Percentiles rank a stretch among this genome's conserved stretches.
phyloP scores from a whole-genome alignment of 1,140 invertebrate species.

The Eupristina koningsbergeri region DNA sequence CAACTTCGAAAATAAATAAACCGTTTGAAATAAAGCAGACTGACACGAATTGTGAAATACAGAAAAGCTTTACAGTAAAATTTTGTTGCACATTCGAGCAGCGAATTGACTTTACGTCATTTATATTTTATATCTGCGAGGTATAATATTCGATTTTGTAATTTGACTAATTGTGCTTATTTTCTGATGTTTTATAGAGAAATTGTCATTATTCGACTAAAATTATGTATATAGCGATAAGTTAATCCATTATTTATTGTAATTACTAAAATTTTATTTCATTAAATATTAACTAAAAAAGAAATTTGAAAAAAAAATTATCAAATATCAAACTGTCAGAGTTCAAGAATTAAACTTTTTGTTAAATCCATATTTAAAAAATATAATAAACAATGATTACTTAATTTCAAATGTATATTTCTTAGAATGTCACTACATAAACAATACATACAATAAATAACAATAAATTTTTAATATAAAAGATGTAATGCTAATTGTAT shows the following conservation, averaged over 20 bases:
- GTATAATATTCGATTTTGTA: background rate
- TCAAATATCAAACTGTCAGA: too few species aligned
- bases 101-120: background rate
- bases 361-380: too few species aligned
- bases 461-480: too few species aligned
- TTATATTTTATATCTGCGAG: too few species aligned
- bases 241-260: background rate
- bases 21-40: background rate
- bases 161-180: background rate
- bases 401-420: too few species aligned
- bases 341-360: too few species aligned
- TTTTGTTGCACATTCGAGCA: background rate
- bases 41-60: background rate
- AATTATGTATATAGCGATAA: background rate
- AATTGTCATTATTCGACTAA: background rate
- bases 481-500: too few species aligned
- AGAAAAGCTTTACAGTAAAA: background rate
- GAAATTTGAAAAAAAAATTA: too few species aligned
- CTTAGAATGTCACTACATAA: too few species aligned
- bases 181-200: background rate
- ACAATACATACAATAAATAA: too few species aligned
- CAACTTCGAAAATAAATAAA: slow-evolving; percentile 9
- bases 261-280: too few species aligned
- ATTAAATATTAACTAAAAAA: background rate
- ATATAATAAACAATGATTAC: too few species aligned